Evolutionary conservation across 2,113 vertebrate species (phyloP).

Genomic region (Eleginops maclovinus): DNA sequence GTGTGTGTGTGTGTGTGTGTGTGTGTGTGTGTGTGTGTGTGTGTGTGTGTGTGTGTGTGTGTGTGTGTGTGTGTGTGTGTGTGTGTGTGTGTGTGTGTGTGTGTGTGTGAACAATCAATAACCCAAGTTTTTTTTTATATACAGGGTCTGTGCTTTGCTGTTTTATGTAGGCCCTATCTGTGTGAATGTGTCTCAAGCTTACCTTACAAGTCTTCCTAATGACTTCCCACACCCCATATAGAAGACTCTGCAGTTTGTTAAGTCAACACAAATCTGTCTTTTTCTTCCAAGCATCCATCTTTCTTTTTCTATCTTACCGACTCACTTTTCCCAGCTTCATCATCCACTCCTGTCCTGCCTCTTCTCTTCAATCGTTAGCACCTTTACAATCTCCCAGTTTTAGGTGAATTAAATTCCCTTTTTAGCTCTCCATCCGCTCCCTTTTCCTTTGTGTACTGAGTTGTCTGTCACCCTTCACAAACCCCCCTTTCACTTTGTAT

Average conservation of each 20-base stretch:
- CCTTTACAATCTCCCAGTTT: neutral
- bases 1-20: neutral
- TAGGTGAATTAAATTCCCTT: neutral
- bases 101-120: constrained; percentile 37
- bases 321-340: constrained; percentile 15
- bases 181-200: constrained; percentile 9
- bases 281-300: constrained; percentile 17
- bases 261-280: constrained; percentile 26
- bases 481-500: constrained; percentile 12
- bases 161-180: neutral
- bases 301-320: constrained; percentile 5
- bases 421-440: neutral
- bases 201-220: constrained; percentile 32
- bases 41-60: constrained; percentile 5
- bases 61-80: neutral
- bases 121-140: constrained; percentile 18
- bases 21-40: no score
- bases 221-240: constrained; percentile 25
- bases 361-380: neutral
- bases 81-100: constrained; percentile 10
- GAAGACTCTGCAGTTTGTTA: constrained; percentile 18
- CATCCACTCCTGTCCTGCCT: constrained; percentile 12
- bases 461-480: constrained; percentile 50
- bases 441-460: constrained; percentile 31
- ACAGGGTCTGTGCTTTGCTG: constrained; percentile 13